These are phyloP conservation scores for Takifugu ocellatus DNA, from an alignment of 2,797 vertebrate species.

Conservation along the genomic window DNA sequence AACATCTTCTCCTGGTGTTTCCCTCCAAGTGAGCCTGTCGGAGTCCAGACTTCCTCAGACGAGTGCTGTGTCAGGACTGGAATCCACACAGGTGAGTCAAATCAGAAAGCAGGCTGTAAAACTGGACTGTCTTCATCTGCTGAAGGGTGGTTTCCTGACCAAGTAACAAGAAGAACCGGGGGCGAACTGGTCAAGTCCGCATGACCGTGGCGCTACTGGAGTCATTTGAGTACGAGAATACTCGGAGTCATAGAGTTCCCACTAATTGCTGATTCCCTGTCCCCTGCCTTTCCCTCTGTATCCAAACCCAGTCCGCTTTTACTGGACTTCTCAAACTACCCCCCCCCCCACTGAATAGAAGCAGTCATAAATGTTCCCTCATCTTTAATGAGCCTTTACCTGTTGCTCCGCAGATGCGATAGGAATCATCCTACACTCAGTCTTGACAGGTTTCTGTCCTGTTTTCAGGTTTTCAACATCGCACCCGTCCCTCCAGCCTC, in stretches of 20 bases:
- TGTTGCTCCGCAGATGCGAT: not conserved
- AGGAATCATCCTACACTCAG: not conserved
- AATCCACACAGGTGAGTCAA: constrained; percentile 86
- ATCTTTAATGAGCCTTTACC: not conserved
- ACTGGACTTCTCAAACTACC: constrained; percentile 67
- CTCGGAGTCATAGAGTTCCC: constrained; percentile 10
- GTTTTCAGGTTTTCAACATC: constrained; percentile 90
- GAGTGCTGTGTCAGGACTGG: constrained; percentile 82
- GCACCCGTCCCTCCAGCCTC: constrained; percentile 90
- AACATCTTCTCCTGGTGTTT: constrained; percentile 14
- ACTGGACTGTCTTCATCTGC: constrained; percentile 2
- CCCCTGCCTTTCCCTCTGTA: constrained; percentile 90
- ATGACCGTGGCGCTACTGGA: not conserved
- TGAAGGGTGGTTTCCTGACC: not conserved
- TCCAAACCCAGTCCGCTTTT: constrained; percentile 86
- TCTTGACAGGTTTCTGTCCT: not conserved
- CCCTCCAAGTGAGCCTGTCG: constrained; percentile 77
- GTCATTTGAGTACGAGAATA: not conserved
- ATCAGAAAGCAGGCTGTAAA: constrained; percentile 3
- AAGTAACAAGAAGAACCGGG: too few species aligned
- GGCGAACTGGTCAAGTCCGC: too few species aligned
- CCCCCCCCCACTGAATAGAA: not conserved
- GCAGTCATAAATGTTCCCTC: not conserved
- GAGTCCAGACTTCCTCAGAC: constrained; percentile 89
- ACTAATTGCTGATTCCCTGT: constrained; percentile 82